These are phyloP conservation scores for Spodoptera frugiperda DNA, from an alignment of 1,140 invertebrate genomes.

Conservation along the genomic window DNA sequence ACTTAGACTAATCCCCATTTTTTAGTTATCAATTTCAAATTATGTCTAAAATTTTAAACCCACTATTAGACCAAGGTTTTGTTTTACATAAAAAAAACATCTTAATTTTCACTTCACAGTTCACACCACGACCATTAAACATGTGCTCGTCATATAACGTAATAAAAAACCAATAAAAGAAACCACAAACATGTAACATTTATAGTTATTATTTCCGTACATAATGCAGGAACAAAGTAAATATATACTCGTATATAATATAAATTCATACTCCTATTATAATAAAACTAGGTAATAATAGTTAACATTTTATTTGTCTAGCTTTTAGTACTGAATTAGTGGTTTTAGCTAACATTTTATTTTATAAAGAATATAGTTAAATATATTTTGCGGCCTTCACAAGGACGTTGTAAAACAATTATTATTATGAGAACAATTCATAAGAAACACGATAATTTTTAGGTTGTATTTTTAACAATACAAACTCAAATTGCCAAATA, in stretches of 20 bases:
- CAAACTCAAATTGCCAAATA: too few species aligned
- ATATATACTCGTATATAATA: conserved; percentile 11
- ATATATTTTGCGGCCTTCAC: not conserved
- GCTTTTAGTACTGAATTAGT: conserved; percentile 14
- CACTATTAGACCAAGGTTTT: too few species aligned
- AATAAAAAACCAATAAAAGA: conserved; percentile 4
- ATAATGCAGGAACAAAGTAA: conserved; percentile 36
- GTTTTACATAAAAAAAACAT: not conserved
- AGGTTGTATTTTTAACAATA: not conserved
- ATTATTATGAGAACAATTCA: not conserved
- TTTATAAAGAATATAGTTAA: conserved; percentile 13
- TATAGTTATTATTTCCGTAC: conserved; percentile 45
- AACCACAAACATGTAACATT: conserved; percentile 14
- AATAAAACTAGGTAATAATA: conserved; percentile 17
- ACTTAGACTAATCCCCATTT: too few species aligned
- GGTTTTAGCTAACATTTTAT: not conserved
- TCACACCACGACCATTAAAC: conserved; percentile 20
- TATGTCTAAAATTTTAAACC: too few species aligned
- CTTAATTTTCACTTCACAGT: not conserved
- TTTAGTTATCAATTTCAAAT: too few species aligned
- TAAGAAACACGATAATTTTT: not conserved
- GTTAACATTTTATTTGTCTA: conserved; percentile 18
- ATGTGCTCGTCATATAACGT: not conserved
- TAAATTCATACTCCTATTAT: not conserved
- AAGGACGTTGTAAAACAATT: not conserved